Conservation (phyloP, 2,888 invertebrate species). For the Scaptomyza flava region DNA sequence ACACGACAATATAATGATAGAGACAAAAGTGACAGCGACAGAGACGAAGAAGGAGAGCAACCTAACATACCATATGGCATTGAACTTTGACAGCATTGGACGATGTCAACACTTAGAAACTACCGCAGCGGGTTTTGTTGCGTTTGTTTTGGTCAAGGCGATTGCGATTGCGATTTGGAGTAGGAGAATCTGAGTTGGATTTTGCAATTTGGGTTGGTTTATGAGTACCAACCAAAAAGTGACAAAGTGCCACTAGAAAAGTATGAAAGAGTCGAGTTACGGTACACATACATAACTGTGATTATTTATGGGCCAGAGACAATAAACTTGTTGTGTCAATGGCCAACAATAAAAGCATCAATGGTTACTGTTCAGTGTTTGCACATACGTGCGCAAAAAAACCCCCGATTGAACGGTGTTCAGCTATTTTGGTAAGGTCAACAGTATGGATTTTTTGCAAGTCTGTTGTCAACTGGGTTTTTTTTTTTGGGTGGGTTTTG, state of each 20-base stretch:
- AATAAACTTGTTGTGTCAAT: constrained; percentile 68
- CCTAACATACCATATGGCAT: constrained; percentile 52
- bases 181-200: constrained; percentile 9
- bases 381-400: constrained; percentile 39
- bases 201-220: constrained; percentile 8
- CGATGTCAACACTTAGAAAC: constrained; percentile 15
- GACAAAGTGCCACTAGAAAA: constrained; percentile 74
- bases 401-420: constrained; percentile 19
- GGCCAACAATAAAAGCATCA: constrained; percentile 60
- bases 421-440: constrained; percentile 58
- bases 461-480: constrained; percentile 11
- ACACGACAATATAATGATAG: constrained; percentile 24
- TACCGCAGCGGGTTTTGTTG: constrained; percentile 31
- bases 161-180: constrained; percentile 25
- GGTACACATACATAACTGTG: constrained; percentile 18
- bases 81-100: constrained; percentile 61
- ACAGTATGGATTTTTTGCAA: constrained; percentile 6
- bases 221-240: constrained; percentile 28
- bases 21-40: constrained; percentile 6
- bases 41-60: constrained; percentile 24
- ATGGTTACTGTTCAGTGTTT: constrained; percentile 47
- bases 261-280: constrained; percentile 34
- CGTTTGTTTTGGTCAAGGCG: constrained; percentile 69
- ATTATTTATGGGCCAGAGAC: constrained; percentile 71
- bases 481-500: constrained; percentile 41